Percentiles rank a stretch among this genome's conserved stretches.
Conservation (phyloP, 2,797 vertebrate species). For the Neosilurus mollespiculum region DNA sequence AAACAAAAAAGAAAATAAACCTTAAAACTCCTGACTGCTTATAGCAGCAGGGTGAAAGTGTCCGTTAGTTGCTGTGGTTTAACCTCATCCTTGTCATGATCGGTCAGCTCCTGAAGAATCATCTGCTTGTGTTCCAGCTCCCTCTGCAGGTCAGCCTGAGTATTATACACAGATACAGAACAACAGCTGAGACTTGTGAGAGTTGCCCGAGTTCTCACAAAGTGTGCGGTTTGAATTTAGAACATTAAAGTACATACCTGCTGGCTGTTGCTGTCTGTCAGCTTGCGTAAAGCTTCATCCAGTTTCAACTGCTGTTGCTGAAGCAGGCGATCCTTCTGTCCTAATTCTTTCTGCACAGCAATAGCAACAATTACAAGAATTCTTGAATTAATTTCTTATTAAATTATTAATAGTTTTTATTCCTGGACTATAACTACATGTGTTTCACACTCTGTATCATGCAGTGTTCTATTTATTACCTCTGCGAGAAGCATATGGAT, state of each 20-base stretch:
- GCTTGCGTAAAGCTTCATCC: slow-evolving; percentile 80
- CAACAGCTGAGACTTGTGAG: background rate
- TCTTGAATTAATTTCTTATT: background rate
- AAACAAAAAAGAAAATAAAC: slow-evolving; percentile 15
- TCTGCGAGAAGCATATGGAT: slow-evolving; percentile 1
- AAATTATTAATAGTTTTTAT: no score
- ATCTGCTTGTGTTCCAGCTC: slow-evolving; percentile 84
- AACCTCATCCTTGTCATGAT: slow-evolving; percentile 83
- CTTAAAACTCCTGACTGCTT: slow-evolving; percentile 12
- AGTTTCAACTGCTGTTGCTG: slow-evolving; percentile 89
- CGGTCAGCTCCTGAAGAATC: slow-evolving; percentile 80
- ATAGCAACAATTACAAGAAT: background rate
- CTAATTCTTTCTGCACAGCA: slow-evolving; percentile 82
- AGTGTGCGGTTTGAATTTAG: background rate
- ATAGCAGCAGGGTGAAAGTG: background rate
- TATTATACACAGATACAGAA: slow-evolving; percentile 35
- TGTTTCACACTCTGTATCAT: background rate
- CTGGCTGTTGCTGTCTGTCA: slow-evolving; percentile 79
- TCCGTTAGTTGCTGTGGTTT: background rate
- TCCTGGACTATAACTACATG: background rate
- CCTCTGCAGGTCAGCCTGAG: slow-evolving; percentile 81
- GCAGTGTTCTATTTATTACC: background rate
- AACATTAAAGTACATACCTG: slow-evolving; percentile 71
- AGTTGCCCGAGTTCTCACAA: background rate
- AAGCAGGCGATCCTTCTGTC: slow-evolving; percentile 87